phyloP scores from a whole-genome alignment of 2,888 invertebrate species.

The Auanema sp. region DNA sequence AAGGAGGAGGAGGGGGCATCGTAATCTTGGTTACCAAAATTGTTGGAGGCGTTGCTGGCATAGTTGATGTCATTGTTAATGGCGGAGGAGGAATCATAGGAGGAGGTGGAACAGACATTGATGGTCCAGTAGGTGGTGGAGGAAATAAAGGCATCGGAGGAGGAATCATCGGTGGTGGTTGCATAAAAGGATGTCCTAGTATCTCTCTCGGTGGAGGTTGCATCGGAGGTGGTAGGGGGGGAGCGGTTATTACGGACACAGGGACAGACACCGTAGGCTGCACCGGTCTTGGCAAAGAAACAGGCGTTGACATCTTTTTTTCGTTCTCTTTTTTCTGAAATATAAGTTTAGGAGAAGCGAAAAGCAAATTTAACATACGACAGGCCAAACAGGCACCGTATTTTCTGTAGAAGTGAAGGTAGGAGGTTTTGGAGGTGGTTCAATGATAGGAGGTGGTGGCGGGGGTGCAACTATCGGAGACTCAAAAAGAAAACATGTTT shows the following conservation, averaged over 20 bases:
- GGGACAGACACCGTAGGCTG: neutral
- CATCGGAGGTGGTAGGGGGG: neutral
- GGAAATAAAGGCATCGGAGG: slow-evolving; percentile 7
- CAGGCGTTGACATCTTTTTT: neutral
- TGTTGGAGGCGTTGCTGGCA: neutral
- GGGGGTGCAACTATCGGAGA: slow-evolving; percentile 2
- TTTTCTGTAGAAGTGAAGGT: neutral
- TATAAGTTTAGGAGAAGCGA: neutral
- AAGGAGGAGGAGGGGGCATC: neutral
- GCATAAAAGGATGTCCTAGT: too few species aligned
- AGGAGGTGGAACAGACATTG: slow-evolving; percentile 3
- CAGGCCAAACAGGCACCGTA: neutral
- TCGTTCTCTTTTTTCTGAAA: slow-evolving; percentile 5
- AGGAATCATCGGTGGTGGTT: slow-evolving; percentile 6
- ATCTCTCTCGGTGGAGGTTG: neutral
- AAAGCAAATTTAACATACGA: neutral
- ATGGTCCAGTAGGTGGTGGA: slow-evolving; percentile 9
- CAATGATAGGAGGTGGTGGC: slow-evolving; percentile 3
- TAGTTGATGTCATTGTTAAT: neutral
- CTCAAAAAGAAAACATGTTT: neutral
- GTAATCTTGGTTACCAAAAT: neutral
- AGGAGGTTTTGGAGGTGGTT: neutral
- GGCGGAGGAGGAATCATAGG: slow-evolving; percentile 6
- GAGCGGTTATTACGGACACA: neutral
- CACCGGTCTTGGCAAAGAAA: too few species aligned